Evolutionary conservation across 2,888 invertebrate genomes (phyloP), one percentile per base, ranked within the genome.

Genomic region (Cheilosia vernalis): DNA sequence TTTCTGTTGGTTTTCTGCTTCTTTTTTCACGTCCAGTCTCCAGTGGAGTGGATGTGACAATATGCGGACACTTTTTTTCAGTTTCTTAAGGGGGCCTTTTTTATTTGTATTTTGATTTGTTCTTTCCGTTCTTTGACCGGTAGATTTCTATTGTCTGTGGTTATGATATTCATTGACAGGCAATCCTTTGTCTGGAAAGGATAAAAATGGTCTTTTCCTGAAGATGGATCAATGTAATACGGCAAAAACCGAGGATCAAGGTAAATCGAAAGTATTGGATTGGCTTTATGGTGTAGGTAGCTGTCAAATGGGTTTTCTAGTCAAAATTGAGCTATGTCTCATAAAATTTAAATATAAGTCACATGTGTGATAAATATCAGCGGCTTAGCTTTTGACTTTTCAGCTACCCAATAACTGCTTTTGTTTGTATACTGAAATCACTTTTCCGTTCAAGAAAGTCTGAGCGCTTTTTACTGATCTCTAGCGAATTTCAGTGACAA

Each of bases 31-130:
- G 15, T 27, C 24, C 49, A 24, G 27, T 56, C 40, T n/a, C 4
- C 27, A 17, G 24, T 24, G 24, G 24, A 51, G 42, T 60, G 19
- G 21, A 67, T 67, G 76, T 67, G 67, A 76, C 66, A 76, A 66
- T 67, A 76, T 67, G 66, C 51, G 61, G 40, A 61, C 27, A 61
- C 24, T 55, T 10, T 47, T 47, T 47, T 63, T 47, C 24, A 49
- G n/a, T 47, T 47, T 49, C 17, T 53, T 24, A n/a, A 21, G 49
- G 13, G 24, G 7, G n/a, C n/a, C 21, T 37, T 13, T 44, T 55
- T 53, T 21, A 1, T 27, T 51, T 51, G 24, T 27, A 4, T 56
- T 63, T 60, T 60, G 58, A 60, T 72, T 60, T 51, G 40, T 72
- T 27, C 40, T 72, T 72, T 60, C 70, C 70, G 44, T 67, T 55